phyloP scores from a whole-genome alignment of 2,113 vertebrate genomes.

The Leucopternis melanops region DNA sequence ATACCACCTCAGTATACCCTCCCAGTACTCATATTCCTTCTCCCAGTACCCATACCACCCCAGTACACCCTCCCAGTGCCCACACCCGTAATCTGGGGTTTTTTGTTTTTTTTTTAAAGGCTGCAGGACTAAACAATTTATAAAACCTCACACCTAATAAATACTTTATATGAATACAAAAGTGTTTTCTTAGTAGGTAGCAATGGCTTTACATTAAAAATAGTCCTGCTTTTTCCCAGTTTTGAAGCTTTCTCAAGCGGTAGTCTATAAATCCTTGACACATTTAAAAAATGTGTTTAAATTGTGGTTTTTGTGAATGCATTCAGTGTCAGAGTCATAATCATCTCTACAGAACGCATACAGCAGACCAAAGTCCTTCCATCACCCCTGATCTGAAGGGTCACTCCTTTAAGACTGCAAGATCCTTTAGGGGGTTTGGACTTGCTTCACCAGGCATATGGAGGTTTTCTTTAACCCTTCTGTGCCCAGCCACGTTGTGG shows the following conservation, averaged over 20 bases:
- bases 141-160: conserved; percentile 76
- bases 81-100: conserved; percentile 25
- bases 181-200: conserved; percentile 64
- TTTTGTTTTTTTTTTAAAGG: background rate
- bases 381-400: background rate
- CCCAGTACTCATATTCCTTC: too few relatives aligned
- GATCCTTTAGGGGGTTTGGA: background rate
- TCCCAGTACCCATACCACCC: too few relatives aligned
- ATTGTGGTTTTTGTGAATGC: background rate
- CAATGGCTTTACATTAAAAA: conserved; percentile 59
- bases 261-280: conserved; percentile 21
- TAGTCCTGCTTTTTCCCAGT: background rate
- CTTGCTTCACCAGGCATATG: background rate
- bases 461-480: background rate
- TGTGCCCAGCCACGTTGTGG: background rate
- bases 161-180: conserved; percentile 74
- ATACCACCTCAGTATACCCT: too few relatives aligned
- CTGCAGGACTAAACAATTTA: conserved; percentile 72
- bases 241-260: background rate
- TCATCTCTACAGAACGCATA: background rate
- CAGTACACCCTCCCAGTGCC: too few relatives aligned
- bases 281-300: conserved; percentile 11
- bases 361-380: background rate
- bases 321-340: background rate
- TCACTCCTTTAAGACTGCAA: background rate